These are phyloP conservation scores for Ormyrus nitidulus DNA, from an alignment of 2,888 invertebrate genomes.

Conservation along the genomic window DNA sequence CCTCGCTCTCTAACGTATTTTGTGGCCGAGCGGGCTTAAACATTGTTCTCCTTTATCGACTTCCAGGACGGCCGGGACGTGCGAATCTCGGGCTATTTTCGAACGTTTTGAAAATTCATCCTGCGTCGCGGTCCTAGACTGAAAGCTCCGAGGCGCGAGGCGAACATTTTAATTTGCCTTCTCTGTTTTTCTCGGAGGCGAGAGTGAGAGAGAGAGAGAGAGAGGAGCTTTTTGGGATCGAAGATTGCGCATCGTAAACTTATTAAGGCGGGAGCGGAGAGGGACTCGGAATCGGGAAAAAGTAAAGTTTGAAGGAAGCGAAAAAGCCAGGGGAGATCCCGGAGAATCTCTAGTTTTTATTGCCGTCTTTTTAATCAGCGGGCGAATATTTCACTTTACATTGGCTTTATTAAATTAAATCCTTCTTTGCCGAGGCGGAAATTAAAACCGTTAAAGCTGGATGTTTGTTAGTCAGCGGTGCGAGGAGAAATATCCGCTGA, in stretches of 20 bases:
- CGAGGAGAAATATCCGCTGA: neutral
- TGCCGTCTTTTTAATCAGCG: neutral
- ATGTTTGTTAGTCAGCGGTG: neutral
- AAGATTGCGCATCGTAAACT: slow-evolving; percentile 25
- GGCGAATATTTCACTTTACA: neutral
- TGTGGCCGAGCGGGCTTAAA: slow-evolving; percentile 33
- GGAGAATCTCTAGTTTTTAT: neutral
- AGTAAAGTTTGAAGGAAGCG: neutral
- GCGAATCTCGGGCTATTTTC: slow-evolving; percentile 1
- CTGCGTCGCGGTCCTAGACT: neutral
- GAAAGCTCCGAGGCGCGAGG: neutral
- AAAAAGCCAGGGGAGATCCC: no score
- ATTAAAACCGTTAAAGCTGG: neutral
- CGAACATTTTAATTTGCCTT: slow-evolving; percentile 19
- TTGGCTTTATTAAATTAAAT: no score
- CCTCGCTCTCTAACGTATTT: slow-evolving; percentile 25
- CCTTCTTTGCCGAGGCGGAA: neutral
- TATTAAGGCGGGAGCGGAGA: slow-evolving; percentile 18
- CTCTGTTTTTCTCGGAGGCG: neutral
- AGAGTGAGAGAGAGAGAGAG: no score
- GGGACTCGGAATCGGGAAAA: neutral
- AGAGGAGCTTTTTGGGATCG: neutral
- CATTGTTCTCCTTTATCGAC: slow-evolving; percentile 29
- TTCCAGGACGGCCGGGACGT: neutral
- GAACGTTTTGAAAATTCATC: slow-evolving; percentile 37